Evolutionary conservation across 2,797 vertebrate species (phyloP), one percentile per base, ranked within the genome.

Genomic region (Hybognathus amarus): DNA sequence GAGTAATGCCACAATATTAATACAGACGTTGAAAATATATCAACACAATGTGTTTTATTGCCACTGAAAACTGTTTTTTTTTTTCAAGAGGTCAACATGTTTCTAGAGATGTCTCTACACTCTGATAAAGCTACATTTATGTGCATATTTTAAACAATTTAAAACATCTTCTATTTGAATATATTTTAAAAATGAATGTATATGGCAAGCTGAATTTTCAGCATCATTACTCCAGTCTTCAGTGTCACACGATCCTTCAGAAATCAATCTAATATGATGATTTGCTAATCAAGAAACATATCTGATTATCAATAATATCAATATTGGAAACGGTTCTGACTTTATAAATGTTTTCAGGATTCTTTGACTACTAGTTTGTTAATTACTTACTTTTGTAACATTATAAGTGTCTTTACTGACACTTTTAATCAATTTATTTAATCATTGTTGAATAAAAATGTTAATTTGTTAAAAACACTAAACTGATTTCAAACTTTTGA

Each of bases 1-100:
- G 54, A 5, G 82, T 76, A 82, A 15, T 77, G 84, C 61, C 38
- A 77, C 17, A 64, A 22, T 10, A 73, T 73, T 36, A 20, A 70
- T 18, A 80, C 1, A 4, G 38, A 45, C 12, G 7, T 15, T 47
- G 0, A n/a, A n/a, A 56, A 47, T 27, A 56, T 56, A 56, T 20
- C 13, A 5, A 42, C 9, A 78, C 27, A 33, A 22, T 24, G 40
- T 56, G 12, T 52, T 79, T 38, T 24, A 47, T 47, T 47, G 6
- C 15, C 12, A 78, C 24, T 67, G 5, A 80, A 70, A 9, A 36
- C 22, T 4, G 4, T 27, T 24, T 68, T 8, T n/a, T 7, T n/a
- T n/a, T n/a, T n/a, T n/a, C n/a, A n/a, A n/a, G n/a, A 13, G 4
- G 40, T 50, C 9, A 33, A 8, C 30, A 50, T 3, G 40, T 47